Evolutionary conservation across 1,140 invertebrate species (phyloP), one percentile per base, ranked within the genome.

Genomic region (Linepithema humile): DNA sequence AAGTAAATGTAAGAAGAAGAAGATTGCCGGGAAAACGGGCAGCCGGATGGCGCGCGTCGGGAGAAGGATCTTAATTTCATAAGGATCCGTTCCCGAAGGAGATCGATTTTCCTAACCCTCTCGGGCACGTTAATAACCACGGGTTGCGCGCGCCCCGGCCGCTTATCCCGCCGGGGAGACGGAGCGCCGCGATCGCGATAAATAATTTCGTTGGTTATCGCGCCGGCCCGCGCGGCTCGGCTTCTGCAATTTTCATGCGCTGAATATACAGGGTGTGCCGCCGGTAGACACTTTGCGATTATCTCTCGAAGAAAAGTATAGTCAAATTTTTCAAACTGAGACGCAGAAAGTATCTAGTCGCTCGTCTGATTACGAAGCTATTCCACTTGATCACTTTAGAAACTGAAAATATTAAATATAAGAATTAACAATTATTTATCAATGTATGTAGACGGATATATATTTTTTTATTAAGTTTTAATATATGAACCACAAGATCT

Each of bases 91-190:
- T 85, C 77, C 83, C 83, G 78, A 82, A 82, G 78, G 77, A 85
- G 83, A 85, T 85, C 83, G 83, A 85, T 85, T 69, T 70, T 73
- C 78, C 83, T 84, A 75, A 85, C 83, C 83, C 83, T 85, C 75
- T 85, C 75, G 78, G 77, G 77, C 80, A 85, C 83, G 83, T 85
- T 85, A 85, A 85, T 82, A 85, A 82, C 65, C 67, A 26, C 83
- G 48, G 75, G 32, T 85, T 84, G 83, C 48, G 83, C 64, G 77
- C 77, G 38, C 77, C n/a, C 26, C 45, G 77, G 55, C 10, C 57
- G 67, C 77, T 73, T 83, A 83, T 84, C 59, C 64, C 43, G 53
- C 20, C 35, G n/a, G 45, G 26, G 29, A 57, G 62, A 84, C 70
- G 43, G 17, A 74, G 62, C 59, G 26, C 48, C 23, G 48, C 75